These are phyloP conservation scores for Glyptemys insculpta DNA, from an alignment of 2,797 vertebrate genomes.

Conservation along the genomic window DNA sequence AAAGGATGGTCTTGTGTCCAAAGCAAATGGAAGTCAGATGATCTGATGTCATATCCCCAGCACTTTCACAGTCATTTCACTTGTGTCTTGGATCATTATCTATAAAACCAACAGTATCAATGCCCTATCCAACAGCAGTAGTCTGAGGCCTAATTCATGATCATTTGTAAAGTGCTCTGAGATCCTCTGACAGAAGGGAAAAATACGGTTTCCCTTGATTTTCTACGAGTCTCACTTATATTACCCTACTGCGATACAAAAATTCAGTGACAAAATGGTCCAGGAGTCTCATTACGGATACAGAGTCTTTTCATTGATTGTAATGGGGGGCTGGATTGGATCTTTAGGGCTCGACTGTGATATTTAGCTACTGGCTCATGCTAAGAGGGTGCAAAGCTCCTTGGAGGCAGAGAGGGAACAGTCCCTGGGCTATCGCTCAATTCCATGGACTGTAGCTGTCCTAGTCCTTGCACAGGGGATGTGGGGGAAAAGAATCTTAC, in stretches of 20 bases:
- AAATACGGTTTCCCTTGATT: neutral
- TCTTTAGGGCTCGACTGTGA: neutral
- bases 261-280: neutral
- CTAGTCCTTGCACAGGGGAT: rapidly evolving
- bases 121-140: neutral
- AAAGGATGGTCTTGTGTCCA: rapidly evolving
- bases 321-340: neutral
- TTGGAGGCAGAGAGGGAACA: neutral
- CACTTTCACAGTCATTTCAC: neutral
- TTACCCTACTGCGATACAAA: neutral
- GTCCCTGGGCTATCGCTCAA: neutral
- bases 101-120: neutral
- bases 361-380: rapidly evolving
- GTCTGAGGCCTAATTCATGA: neutral
- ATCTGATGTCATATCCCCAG: neutral
- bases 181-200: neutral
- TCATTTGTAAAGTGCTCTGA: neutral
- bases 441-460: neutral
- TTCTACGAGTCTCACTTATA: neutral
- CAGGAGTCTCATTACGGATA: neutral
- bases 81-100: neutral
- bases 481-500: rapidly evolving
- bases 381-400: rapidly evolving
- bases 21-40: neutral
- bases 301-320: neutral